phyloP scores from a whole-genome alignment of 2,797 vertebrate species.

The Falco novaeseelandiae region DNA sequence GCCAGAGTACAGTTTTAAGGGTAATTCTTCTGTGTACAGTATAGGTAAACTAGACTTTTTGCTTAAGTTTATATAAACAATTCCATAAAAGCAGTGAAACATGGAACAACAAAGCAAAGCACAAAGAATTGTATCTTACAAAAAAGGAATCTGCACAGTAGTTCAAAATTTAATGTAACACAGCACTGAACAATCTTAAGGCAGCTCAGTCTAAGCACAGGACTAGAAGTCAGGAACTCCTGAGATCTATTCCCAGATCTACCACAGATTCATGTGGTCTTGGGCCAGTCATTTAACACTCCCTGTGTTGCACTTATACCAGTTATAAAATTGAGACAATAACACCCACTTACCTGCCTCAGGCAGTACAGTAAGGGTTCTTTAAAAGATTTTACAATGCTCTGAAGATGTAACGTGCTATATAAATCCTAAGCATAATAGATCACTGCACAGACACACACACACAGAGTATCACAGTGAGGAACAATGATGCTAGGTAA shows the following conservation, averaged over 20 bases:
- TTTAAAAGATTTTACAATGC: constrained; percentile 46
- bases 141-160: constrained; percentile 71
- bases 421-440: constrained; percentile 54
- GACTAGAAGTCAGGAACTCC: constrained; percentile 48
- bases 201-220: constrained; percentile 69
- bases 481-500: constrained; percentile 49
- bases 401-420: constrained; percentile 48
- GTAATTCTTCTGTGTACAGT: constrained; percentile 78
- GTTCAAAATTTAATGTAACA: constrained; percentile 69
- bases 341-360: constrained; percentile 59
- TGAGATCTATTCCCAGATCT: constrained; percentile 6
- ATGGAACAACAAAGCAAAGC: constrained; percentile 76
- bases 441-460: constrained; percentile 59
- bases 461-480: constrained; percentile 57
- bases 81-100: constrained; percentile 81
- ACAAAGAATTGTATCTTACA: constrained; percentile 72
- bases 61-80: constrained; percentile 76
- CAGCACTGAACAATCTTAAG: constrained; percentile 72
- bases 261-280: not conserved
- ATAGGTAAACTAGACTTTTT: constrained; percentile 75
- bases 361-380: constrained; percentile 11
- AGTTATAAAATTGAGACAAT: constrained; percentile 25
- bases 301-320: not conserved
- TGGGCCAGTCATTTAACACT: not conserved
- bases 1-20: constrained; percentile 84